A percentile compares a stretch with the other conserved stretches of the same genome.
Evolutionary conservation across 1,140 invertebrate genomes (phyloP).

Genomic region (Danaus plexippus): DNA sequence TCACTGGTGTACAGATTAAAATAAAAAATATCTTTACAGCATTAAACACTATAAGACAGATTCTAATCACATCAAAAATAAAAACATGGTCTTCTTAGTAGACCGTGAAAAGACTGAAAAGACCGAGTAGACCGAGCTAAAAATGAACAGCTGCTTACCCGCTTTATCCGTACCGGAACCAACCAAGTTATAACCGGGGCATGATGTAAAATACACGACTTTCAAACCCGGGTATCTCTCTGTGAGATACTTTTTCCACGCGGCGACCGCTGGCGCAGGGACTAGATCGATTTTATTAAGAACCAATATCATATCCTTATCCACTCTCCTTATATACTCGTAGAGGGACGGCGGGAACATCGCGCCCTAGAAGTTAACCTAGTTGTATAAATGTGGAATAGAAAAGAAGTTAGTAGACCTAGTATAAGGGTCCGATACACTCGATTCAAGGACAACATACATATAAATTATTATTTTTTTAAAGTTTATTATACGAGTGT

Average conservation of each 20-base stretch:
- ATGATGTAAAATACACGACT: conserved; percentile 89
- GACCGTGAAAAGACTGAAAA: too few relatives aligned
- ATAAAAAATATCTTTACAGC: too few relatives aligned
- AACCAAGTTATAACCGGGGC: conserved; percentile 82
- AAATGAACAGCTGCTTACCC: conserved; percentile 40
- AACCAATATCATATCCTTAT: conserved; percentile 89
- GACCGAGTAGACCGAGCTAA: too few relatives aligned
- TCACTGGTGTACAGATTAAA: too few relatives aligned
- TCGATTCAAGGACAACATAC: too few relatives aligned
- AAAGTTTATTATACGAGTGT: background rate
- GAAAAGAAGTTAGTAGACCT: background rate
- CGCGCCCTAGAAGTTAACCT: conserved; percentile 65
- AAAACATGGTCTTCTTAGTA: too few relatives aligned
- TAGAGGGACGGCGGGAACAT: conserved; percentile 95
- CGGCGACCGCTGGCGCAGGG: conserved; percentile 84
- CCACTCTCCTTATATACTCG: conserved; percentile 80
- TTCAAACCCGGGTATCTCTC: conserved; percentile 81
- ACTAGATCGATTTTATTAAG: conserved; percentile 95
- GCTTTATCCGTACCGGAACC: conserved; percentile 69
- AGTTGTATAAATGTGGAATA: conserved; percentile 7
- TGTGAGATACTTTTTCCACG: conserved; percentile 89
- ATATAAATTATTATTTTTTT: background rate
- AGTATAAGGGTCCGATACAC: too few relatives aligned
- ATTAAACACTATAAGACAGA: too few relatives aligned
- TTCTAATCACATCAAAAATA: too few relatives aligned